Base-by-base conservation (phyloP, 2,888 invertebrate species). In the Melikaiella ostensackeni region DNA sequence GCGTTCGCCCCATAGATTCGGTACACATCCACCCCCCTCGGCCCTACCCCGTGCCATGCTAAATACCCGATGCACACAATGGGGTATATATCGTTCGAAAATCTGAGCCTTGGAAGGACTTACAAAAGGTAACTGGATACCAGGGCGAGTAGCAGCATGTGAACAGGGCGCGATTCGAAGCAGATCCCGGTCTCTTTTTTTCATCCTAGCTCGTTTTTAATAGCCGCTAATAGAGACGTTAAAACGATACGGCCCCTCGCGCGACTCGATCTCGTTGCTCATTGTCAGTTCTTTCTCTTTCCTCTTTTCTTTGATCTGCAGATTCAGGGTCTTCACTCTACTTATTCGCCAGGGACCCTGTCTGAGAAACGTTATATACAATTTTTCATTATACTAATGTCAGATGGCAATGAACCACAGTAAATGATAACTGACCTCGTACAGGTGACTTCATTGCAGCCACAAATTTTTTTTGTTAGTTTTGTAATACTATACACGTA, bases 171-270 rank as follows among this genome's bases (percentile, higher is more conserved):
- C 88, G 88, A 89, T 89, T 88, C 81, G 81, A 83, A 87, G 84
- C 86, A 83, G 85, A 77, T 80, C 81, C 78, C 74, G 33, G 79
- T 75, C 77, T 80, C 77, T 84, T 84, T 84, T 85, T 82, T 76
- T 62, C 80, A 76, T 82, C 80, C 83, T 85, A 84, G 87, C 85
- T 89, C 89, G 88, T 87, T 90, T 90, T 90, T 91, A 91, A 91
- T 91, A 89, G 91, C 89, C 88, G 89, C 91, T 91, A 91, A 91
- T 91, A 90, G 91, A 90, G 89, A 91, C 90, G 91, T 91, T 91
- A 91, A 91, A 91, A 89, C 91, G 91, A 91, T 91, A 90, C 89
- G 88, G 85, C 85, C 84, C 84, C 87, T 84, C 83, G 79, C 79
- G 84, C 87, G 86, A 86, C 86, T 87, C 86, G 82, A 77, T 74